Evolutionary conservation across 2,113 vertebrate genomes (phyloP), one percentile per base, ranked within the genome.

Genomic region (Hippocampus mohnikei): DNA sequence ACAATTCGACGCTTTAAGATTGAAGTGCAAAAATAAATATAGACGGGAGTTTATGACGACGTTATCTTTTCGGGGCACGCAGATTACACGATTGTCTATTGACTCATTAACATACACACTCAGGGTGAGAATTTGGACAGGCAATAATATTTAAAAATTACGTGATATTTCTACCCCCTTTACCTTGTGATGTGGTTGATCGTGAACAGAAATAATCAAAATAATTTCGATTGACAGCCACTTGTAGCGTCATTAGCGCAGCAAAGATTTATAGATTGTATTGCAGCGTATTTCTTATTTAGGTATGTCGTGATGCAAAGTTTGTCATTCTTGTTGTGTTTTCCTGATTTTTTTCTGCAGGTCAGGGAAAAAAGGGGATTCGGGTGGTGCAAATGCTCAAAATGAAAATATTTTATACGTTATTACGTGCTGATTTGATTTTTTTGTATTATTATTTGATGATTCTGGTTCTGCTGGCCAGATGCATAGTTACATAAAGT

Each of bases 401-500:
- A 96, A 95, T 94, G 91, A 96, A 97, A 97, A 94, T 89, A 75
- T 90, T 89, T 79, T 88, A 76, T 88, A 86, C 88, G 86, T 91
- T 86, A 84, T 89, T 81, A 85, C 85, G 80, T 84, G 72, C 75
- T 66, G 41, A 55, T 76, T 70, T 79, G 74, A 79, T 70, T 37
- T 60, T n/a, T n/a, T 73, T 72, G 74, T 82, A 71, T 76, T 74
- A 73, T 77, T 86, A 71, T 70, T 95, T 94, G 93, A 91, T 94
- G 90, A 94, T 94, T 96, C 95, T 98, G 95, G 95, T 95, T 95
- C 96, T 98, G 96, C 95, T 97, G 96, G 96, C 95, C 95, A 91
- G 97, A 98, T 98, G 95, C 96, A 93, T 95, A 92, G 95, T 95
- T 95, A 91, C 42, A 46, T 27, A 94, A 76, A 94, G 94, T 96